phyloP scores from a whole-genome alignment of 2,797 vertebrate species.

The Tinamus major region DNA sequence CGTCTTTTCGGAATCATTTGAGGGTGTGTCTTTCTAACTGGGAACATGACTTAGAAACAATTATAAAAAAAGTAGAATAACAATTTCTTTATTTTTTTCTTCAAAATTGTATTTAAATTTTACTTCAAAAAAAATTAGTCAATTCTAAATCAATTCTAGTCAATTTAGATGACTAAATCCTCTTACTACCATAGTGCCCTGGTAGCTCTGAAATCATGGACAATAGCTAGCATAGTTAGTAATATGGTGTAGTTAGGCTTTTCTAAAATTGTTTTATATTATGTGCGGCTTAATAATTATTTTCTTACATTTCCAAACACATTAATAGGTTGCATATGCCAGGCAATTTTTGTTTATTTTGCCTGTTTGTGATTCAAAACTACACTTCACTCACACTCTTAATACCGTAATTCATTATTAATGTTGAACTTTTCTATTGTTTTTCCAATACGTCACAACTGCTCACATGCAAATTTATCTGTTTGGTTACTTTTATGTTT shows the following conservation, averaged over 20 bases:
- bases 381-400: background rate
- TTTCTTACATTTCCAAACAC: background rate
- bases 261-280: background rate
- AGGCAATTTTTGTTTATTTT: background rate
- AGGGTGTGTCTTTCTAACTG: background rate
- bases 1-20: background rate
- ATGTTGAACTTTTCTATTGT: background rate
- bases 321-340: background rate
- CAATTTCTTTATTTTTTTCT: background rate
- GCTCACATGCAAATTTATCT: background rate
- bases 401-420: background rate
- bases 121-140: background rate
- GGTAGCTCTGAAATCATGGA: background rate
- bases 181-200: background rate
- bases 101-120: too few species aligned
- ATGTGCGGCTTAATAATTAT: background rate
- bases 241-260: fast-evolving
- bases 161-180: background rate
- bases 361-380: background rate
- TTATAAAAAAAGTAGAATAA: background rate
- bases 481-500: background rate
- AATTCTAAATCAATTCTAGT: background rate
- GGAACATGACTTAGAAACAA: background rate
- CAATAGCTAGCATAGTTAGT: background rate
- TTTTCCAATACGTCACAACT: background rate